phyloP scores from a whole-genome alignment of 2,888 invertebrate species.

The Diogma glabrata region DNA sequence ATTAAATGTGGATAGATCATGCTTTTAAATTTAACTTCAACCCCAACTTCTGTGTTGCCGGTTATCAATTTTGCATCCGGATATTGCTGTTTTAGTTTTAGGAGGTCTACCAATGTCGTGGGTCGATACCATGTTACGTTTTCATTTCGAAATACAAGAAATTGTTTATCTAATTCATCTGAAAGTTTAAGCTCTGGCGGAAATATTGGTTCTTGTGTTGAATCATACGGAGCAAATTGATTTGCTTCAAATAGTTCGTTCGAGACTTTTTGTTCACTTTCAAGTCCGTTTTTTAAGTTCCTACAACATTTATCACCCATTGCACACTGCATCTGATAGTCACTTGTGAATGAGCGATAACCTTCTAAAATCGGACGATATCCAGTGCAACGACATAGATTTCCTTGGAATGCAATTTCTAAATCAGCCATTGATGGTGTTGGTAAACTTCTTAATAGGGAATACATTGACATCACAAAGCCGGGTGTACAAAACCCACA shows the following conservation, averaged over 20 bases:
- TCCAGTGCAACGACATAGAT: slow-evolving; percentile 85
- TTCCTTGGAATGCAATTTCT: slow-evolving; percentile 72
- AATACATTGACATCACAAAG: slow-evolving; percentile 95
- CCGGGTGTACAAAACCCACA: slow-evolving; percentile 95
- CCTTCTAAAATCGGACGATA: slow-evolving; percentile 90
- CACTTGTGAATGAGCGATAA: slow-evolving; percentile 68
- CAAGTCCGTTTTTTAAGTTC: slow-evolving; percentile 22
- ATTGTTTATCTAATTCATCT: slow-evolving; percentile 44
- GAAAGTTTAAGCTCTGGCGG: slow-evolving; percentile 74
- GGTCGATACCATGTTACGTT: slow-evolving; percentile 70
- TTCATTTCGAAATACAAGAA: slow-evolving; percentile 48
- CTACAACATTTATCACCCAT: slow-evolving; percentile 61
- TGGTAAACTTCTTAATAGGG: slow-evolving; percentile 61
- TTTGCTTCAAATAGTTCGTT: slow-evolving; percentile 39
- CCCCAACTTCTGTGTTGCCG: slow-evolving; percentile 84
- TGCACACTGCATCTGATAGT: slow-evolving; percentile 40
- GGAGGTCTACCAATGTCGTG: slow-evolving; percentile 48
- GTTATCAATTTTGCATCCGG: slow-evolving; percentile 69
- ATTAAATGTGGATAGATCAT: slow-evolving; percentile 67
- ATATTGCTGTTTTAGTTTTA: slow-evolving; percentile 52
- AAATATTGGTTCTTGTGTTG: slow-evolving; percentile 82
- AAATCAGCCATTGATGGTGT: slow-evolving; percentile 63
- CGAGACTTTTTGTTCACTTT: slow-evolving; percentile 18
- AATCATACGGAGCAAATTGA: slow-evolving; percentile 60
- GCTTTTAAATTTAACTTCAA: slow-evolving; percentile 84